phyloP scores from a whole-genome alignment of 2,888 invertebrate species.

The Erebia ligea region DNA sequence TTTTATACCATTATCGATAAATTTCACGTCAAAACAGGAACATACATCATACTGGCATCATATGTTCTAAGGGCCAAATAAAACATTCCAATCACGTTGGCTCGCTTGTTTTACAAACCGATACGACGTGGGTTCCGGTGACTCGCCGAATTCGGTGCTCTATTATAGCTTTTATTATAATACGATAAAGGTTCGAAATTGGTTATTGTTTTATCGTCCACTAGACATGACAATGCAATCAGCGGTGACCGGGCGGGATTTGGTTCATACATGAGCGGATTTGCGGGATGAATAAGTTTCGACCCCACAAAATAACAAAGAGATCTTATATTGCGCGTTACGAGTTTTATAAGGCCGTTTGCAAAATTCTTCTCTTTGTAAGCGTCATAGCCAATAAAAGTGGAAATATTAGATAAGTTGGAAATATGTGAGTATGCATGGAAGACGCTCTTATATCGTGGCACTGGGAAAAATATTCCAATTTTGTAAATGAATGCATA shows the following conservation, averaged over 20 bases:
- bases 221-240: slow-evolving; percentile 83
- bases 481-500: too few relatives aligned
- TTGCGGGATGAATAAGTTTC: slow-evolving; percentile 83
- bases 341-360: slow-evolving; percentile 74
- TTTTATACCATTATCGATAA: slow-evolving; percentile 60
- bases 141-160: slow-evolving; percentile 39
- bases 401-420: slow-evolving; percentile 21
- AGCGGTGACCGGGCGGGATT: slow-evolving; percentile 82
- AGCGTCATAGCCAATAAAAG: slow-evolving; percentile 33
- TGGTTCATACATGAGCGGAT: slow-evolving; percentile 82
- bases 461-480: too few relatives aligned
- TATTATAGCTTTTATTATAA: slow-evolving; percentile 47
- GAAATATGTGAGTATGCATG: background rate
- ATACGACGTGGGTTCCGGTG: slow-evolving; percentile 69
- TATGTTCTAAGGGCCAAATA: slow-evolving; percentile 77
- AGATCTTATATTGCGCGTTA: slow-evolving; percentile 72
- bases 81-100: slow-evolving; percentile 82
- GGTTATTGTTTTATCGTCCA: slow-evolving; percentile 47
- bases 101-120: slow-evolving; percentile 82
- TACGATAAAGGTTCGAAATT: slow-evolving; percentile 46
- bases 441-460: background rate
- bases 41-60: slow-evolving; percentile 80
- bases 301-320: slow-evolving; percentile 81
- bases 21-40: slow-evolving; percentile 72
- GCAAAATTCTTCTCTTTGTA: slow-evolving; percentile 70